Percentiles rank a stretch among this genome's conserved stretches.
Conservation (phyloP, 2,888 invertebrate genomes). For the Harpagoxenus sublaevis region DNA sequence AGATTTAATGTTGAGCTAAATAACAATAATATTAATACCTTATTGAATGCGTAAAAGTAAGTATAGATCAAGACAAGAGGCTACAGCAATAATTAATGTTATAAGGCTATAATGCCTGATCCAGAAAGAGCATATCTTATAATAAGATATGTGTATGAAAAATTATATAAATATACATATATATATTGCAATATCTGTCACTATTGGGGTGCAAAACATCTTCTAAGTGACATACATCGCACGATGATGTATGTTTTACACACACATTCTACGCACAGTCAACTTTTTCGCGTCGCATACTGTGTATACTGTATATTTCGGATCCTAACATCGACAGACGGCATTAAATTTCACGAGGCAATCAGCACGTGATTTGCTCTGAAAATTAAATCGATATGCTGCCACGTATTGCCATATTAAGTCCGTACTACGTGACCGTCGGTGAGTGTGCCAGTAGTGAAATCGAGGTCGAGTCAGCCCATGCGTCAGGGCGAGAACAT, state of each 20-base stretch:
- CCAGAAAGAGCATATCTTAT: background rate
- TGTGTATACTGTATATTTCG: background rate
- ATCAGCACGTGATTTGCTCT: conserved; percentile 45
- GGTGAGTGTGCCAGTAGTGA: conserved; percentile 63
- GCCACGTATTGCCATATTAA: conserved; percentile 57
- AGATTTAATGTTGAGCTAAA: background rate
- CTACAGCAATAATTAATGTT: background rate
- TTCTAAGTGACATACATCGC: background rate
- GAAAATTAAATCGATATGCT: conserved; percentile 72
- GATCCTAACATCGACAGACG: conserved; percentile 7
- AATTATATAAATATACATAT: background rate
- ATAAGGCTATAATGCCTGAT: background rate
- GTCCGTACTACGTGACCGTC: conserved; percentile 51
- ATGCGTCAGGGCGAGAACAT: conserved; percentile 48
- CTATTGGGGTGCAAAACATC: background rate
- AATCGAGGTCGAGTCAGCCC: conserved; percentile 66
- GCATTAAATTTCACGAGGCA: conserved; percentile 53
- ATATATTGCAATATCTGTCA: background rate
- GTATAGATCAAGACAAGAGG: background rate
- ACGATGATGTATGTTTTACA: background rate
- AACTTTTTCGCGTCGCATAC: background rate
- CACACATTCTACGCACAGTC: background rate
- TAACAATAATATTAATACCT: background rate
- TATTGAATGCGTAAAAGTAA: background rate
- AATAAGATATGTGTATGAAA: background rate